These are phyloP conservation scores for Harpegnathos saltator DNA, from an alignment of 1,140 invertebrate species.

Conservation along the genomic window DNA sequence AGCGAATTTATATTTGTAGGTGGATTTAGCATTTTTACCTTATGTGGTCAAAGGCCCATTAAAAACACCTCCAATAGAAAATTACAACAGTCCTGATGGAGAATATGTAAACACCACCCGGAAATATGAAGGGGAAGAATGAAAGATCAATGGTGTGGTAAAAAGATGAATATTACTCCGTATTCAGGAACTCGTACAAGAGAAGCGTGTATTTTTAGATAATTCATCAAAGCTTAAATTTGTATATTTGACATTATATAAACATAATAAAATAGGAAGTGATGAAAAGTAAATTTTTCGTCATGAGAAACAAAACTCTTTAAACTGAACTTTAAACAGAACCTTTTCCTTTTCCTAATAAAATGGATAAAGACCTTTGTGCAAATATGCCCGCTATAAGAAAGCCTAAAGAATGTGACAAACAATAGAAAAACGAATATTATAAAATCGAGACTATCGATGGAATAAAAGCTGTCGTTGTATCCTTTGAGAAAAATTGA, in stretches of 20 bases:
- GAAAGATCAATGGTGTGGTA: not conserved
- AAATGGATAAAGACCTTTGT: not conserved
- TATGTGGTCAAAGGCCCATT: slow-evolving; percentile 89
- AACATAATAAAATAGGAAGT: slow-evolving; percentile 20
- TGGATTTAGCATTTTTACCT: slow-evolving; percentile 90
- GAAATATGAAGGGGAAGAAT: slow-evolving; percentile 87
- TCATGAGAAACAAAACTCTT: not conserved
- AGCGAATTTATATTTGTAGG: slow-evolving; percentile 86
- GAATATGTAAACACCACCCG: slow-evolving; percentile 93
- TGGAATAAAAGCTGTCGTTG: slow-evolving; percentile 15
- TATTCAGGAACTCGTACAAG: not conserved
- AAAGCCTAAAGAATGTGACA: not conserved
- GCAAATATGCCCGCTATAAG: not conserved
- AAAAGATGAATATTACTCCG: slow-evolving; percentile 5
- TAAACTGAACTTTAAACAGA: no score
- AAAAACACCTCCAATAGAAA: slow-evolving; percentile 91
- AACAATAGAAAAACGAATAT: not conserved
- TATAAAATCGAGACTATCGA: not conserved
- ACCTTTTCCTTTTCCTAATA: not conserved
- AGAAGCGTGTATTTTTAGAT: slow-evolving; percentile 40
- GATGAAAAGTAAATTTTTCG: slow-evolving; percentile 23
- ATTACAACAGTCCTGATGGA: slow-evolving; percentile 93
- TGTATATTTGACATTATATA: slow-evolving; percentile 34
- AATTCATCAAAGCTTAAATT: slow-evolving; percentile 1
- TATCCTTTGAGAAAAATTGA: slow-evolving; percentile 1